Conservation (phyloP, 2,888 invertebrate species). For the Machimus atricapillus region DNA sequence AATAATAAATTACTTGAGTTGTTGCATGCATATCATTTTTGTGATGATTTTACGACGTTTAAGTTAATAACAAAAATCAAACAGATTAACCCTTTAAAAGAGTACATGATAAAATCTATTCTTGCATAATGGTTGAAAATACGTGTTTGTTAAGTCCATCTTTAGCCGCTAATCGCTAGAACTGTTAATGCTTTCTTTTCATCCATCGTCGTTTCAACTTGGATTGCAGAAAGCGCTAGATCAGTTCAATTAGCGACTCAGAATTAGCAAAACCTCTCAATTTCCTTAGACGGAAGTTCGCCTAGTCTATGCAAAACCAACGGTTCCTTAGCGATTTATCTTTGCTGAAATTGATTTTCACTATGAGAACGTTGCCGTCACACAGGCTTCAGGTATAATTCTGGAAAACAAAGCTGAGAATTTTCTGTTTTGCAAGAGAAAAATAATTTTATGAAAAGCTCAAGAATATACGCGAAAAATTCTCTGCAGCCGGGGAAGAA, state of each 20-base stretch:
- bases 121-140: neutral
- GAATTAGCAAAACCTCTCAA: neutral
- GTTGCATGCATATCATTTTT: no score
- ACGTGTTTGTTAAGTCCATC: neutral
- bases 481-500: neutral
- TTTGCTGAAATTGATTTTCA: neutral
- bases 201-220: neutral
- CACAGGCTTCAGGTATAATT: neutral
- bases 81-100: no score
- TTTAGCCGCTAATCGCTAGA: neutral
- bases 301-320: neutral
- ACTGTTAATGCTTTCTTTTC: neutral
- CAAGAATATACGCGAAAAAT: neutral
- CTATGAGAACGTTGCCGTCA: neutral
- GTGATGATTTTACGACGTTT: no score
- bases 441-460: neutral
- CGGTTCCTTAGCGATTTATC: neutral
- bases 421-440: neutral
- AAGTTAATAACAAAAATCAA: no score
- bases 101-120: neutral
- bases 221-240: neutral
- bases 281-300: neutral
- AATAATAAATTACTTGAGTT: no score
- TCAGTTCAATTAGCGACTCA: neutral
- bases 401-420: neutral